phyloP scores from a whole-genome alignment of 2,888 invertebrate genomes.

The Pelosia muscerda region DNA sequence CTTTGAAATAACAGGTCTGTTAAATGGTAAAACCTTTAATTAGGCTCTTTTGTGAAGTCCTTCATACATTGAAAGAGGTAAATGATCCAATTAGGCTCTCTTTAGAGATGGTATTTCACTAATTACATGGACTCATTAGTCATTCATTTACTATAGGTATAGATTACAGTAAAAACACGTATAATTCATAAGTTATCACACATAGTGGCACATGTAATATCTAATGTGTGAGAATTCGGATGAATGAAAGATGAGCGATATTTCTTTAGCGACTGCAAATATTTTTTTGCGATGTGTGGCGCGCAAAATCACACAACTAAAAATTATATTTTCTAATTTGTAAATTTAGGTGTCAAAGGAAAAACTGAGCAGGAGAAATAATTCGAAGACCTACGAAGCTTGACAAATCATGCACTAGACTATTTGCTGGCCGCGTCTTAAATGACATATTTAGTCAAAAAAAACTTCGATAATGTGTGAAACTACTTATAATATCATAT shows the following conservation, averaged over 20 bases:
- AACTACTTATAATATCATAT: too few species aligned
- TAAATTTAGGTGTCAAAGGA: neutral
- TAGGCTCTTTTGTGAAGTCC: neutral
- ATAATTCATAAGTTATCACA: neutral
- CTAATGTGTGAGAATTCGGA: neutral
- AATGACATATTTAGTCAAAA: neutral
- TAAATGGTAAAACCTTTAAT: conserved; percentile 10
- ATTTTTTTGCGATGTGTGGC: too few species aligned
- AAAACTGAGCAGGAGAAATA: neutral
- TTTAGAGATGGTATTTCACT: neutral
- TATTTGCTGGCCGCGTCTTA: neutral
- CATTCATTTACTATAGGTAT: neutral
- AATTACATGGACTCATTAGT: neutral
- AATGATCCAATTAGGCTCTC: conserved; percentile 5
- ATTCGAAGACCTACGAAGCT: conserved; percentile 26
- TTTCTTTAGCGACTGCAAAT: too few species aligned
- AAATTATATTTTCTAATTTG: too few species aligned
- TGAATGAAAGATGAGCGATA: neutral
- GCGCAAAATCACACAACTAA: too few species aligned
- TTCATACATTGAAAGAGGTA: conserved; percentile 5
- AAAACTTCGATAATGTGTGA: neutral
- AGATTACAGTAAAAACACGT: neutral
- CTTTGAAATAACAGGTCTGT: conserved; percentile 28
- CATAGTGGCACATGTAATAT: neutral
- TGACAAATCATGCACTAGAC: neutral